Evolutionary conservation across 2,888 invertebrate genomes (phyloP).

Genomic region (Deilephila elpenor): DNA sequence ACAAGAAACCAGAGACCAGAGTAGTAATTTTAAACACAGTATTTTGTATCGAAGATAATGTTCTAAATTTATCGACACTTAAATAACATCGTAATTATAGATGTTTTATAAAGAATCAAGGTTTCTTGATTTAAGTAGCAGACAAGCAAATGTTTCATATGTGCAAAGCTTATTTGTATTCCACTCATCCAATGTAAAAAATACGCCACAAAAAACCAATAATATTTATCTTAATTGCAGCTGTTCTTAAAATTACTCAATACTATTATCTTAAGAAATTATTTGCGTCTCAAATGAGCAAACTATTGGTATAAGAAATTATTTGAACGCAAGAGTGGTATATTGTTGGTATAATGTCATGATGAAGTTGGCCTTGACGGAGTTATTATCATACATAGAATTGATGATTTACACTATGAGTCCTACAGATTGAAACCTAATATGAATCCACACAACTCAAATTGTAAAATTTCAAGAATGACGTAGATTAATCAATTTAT

Average conservation of each 20-base stretch:
- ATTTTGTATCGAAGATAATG: not conserved
- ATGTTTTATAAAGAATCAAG: not conserved
- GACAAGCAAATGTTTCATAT: not conserved
- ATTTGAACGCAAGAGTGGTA: not conserved
- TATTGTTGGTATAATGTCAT: not conserved
- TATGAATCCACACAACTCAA: not conserved
- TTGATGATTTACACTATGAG: not conserved
- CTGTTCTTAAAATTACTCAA: not conserved
- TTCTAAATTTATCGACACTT: not conserved
- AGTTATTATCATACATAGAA: not conserved
- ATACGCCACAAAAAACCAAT: not conserved
- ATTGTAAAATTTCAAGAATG: not conserved
- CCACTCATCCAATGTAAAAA: not conserved
- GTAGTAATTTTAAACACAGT: not conserved
- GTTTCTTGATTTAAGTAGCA: not conserved
- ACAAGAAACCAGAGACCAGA: too few relatives aligned
- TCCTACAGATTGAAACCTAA: conserved; percentile 1
- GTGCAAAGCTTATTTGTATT: not conserved
- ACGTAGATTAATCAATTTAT: too few relatives aligned
- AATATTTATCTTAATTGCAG: not conserved
- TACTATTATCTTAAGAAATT: not conserved
- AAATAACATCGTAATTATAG: not conserved
- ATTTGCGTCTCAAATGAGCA: not conserved
- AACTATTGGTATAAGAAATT: not conserved
- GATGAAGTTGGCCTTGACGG: not conserved